Evolutionary conservation across 2,797 vertebrate species (phyloP).

Genomic region (Alcedo atthis): DNA sequence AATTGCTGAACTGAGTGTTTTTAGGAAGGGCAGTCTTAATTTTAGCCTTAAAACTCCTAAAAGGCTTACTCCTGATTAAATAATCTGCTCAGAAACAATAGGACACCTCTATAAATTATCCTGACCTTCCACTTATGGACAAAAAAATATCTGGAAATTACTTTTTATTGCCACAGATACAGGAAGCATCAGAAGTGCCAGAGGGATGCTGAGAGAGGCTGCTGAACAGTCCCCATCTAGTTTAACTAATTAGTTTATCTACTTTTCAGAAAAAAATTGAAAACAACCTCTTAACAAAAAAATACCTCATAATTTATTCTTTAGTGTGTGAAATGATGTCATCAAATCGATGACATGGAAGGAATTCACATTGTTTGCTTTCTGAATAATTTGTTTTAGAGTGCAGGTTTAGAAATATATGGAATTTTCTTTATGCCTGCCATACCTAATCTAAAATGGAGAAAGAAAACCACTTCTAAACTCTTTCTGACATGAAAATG

Average conservation of each 20-base stretch:
- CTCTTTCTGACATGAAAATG: conserved; percentile 7
- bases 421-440: not conserved
- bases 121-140: conserved; percentile 53
- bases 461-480: not conserved
- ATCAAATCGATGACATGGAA: accelerated
- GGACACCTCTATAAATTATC: conserved; percentile 56
- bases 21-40: conserved; percentile 25
- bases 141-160: conserved; percentile 59
- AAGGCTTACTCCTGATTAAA: conserved; percentile 29
- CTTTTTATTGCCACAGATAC: conserved; percentile 1
- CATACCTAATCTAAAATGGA: not conserved
- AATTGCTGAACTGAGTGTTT: conserved; percentile 28
- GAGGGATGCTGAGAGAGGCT: not conserved
- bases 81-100: conserved; percentile 13
- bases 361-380: not conserved
- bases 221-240: not conserved
- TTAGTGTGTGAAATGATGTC: not conserved
- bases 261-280: not conserved
- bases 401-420: not conserved
- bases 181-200: conserved; percentile 27
- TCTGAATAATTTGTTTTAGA: not conserved
- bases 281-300: not conserved
- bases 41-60: conserved; percentile 34
- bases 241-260: not conserved
- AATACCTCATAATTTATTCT: not conserved